Evolutionary conservation across 2,888 invertebrate species (phyloP).

Genomic region (Ernsta delagoae): DNA sequence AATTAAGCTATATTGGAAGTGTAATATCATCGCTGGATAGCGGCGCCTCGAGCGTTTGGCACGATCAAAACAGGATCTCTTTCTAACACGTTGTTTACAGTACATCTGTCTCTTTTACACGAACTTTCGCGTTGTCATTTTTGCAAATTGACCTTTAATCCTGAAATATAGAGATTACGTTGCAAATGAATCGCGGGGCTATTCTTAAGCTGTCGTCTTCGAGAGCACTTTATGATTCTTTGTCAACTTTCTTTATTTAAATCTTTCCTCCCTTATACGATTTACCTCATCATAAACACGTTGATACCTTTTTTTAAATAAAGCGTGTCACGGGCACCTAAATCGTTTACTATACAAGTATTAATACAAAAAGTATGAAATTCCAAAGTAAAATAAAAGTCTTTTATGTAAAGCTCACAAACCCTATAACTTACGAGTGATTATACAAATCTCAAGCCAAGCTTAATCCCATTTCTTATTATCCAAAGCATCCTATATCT

Average conservation of each 20-base stretch:
- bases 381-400: too few species aligned
- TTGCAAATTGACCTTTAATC: slow-evolving; percentile 76
- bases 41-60: slow-evolving; percentile 66
- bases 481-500: background rate
- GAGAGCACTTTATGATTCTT: slow-evolving; percentile 44
- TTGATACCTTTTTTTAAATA: too few species aligned
- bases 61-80: slow-evolving; percentile 52
- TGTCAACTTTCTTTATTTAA: background rate
- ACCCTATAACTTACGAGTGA: background rate
- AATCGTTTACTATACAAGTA: too few species aligned
- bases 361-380: too few species aligned
- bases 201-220: slow-evolving; percentile 54
- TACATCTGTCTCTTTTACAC: slow-evolving; percentile 45
- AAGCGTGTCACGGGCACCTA: too few species aligned
- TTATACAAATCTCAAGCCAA: background rate
- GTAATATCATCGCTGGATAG: slow-evolving; percentile 71
- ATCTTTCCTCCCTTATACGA: too few species aligned
- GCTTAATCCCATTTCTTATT: background rate
- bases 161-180: slow-evolving; percentile 69
- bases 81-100: slow-evolving; percentile 42
- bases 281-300: too few species aligned
- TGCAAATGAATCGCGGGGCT: slow-evolving; percentile 61
- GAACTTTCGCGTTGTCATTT: slow-evolving; percentile 74
- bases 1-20: too few species aligned
- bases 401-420: too few species aligned